These are phyloP conservation scores for Salvelinus sp. DNA, from an alignment of 2,113 vertebrate species.

Conservation along the genomic window DNA sequence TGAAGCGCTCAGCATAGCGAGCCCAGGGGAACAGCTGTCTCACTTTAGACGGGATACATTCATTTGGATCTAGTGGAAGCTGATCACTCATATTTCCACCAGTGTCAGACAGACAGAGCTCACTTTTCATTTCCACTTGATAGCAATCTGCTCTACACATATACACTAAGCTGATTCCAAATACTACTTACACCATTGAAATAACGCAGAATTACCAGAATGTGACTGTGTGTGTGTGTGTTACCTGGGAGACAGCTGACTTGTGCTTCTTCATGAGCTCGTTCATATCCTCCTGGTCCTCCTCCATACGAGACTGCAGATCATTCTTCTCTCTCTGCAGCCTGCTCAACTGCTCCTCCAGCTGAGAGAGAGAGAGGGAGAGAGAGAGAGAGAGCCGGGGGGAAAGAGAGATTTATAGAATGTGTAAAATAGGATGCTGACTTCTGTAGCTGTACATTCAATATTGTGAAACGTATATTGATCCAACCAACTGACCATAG, in stretches of 20 bases:
- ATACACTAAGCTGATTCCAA: background rate
- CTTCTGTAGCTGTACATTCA: too few relatives aligned
- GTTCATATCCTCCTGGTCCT: slow-evolving; percentile 97
- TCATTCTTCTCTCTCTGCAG: slow-evolving; percentile 96
- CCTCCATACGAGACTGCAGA: slow-evolving; percentile 91
- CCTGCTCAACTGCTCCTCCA: slow-evolving; percentile 96
- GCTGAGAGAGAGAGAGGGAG: slow-evolving; percentile 63
- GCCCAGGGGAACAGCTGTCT: slow-evolving; percentile 36
- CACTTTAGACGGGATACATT: slow-evolving; percentile 39
- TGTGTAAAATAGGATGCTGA: too few relatives aligned
- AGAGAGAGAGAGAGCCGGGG: background rate
- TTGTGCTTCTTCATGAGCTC: slow-evolving; percentile 99
- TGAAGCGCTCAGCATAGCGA: slow-evolving; percentile 37
- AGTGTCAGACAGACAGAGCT: slow-evolving; percentile 19
- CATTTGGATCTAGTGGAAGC: slow-evolving; percentile 27
- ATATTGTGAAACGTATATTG: too few relatives aligned
- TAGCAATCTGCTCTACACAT: slow-evolving; percentile 30
- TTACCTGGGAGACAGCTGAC: slow-evolving; percentile 91
- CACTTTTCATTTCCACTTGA: slow-evolving; percentile 21
- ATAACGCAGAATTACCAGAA: slow-evolving; percentile 6
- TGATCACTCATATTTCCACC: slow-evolving; percentile 44
- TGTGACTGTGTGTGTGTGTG: background rate
- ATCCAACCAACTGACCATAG: too few relatives aligned
- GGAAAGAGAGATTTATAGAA: too few relatives aligned
- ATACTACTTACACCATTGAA: background rate